Conservation (phyloP, 2,888 invertebrate genomes). For the Brachyopa scutellaris region DNA sequence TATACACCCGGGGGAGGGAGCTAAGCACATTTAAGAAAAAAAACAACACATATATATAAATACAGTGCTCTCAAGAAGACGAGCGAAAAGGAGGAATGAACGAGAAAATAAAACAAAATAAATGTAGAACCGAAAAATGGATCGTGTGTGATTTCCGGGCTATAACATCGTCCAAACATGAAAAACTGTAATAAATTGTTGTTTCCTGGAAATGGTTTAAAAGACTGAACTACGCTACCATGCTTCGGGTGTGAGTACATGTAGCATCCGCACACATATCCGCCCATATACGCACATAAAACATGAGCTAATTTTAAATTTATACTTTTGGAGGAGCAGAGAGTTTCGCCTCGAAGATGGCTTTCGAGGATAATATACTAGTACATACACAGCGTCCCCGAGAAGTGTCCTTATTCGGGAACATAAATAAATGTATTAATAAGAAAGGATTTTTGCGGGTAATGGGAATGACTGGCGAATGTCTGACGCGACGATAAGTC, state of each 20-base stretch:
- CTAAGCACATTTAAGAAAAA: neutral
- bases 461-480: conserved; percentile 1
- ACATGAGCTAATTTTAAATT: conserved; percentile 58
- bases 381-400: neutral
- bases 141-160: conserved; percentile 59
- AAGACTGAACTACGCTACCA: conserved; percentile 9
- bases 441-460: conserved; percentile 34
- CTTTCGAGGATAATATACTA: conserved; percentile 18
- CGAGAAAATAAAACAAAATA: conserved; percentile 4
- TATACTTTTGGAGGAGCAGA: conserved; percentile 18
- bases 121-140: conserved; percentile 32
- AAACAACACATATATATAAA: conserved; percentile 22
- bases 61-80: neutral
- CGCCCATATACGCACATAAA: conserved; percentile 42
- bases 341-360: conserved; percentile 21
- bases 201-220: conserved; percentile 42
- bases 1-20: neutral
- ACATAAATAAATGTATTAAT: conserved; percentile 47
- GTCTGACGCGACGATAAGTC: conserved; percentile 12
- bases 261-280: conserved; percentile 1
- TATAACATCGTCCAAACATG: conserved; percentile 54
- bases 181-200: conserved; percentile 59
- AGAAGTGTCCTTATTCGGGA: conserved; percentile 28
- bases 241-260: neutral
- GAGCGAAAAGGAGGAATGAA: neutral